These are phyloP conservation scores for Chrysoperla carnea DNA, from an alignment of 1,140 invertebrate species.

Conservation along the genomic window DNA sequence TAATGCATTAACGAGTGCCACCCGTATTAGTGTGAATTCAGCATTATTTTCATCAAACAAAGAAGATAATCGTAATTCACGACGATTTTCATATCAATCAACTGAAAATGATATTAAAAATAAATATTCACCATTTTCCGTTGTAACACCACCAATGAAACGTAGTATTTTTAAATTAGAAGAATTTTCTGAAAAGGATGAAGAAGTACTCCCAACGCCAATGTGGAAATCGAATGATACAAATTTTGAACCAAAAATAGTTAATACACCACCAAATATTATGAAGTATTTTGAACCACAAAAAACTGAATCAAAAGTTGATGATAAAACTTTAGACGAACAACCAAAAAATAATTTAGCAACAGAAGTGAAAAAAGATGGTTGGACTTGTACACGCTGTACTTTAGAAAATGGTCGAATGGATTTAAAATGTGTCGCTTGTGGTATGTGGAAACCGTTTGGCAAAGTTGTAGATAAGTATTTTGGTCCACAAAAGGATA, in stretches of 20 bases:
- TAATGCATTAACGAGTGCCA: constrained; percentile 38
- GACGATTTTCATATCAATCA: constrained; percentile 2
- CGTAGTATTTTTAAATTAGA: neutral
- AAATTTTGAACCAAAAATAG: neutral
- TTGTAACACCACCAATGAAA: neutral
- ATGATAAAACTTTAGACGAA: neutral
- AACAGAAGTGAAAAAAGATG: neutral
- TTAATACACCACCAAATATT: neutral
- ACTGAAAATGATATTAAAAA: constrained; percentile 7
- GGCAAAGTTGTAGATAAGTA: neutral
- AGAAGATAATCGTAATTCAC: constrained; percentile 1
- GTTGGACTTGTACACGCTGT: constrained; percentile 24
- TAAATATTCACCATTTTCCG: neutral
- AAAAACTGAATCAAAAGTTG: neutral
- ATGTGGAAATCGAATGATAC: neutral
- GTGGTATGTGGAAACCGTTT: constrained; percentile 14
- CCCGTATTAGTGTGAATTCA: constrained; percentile 31
- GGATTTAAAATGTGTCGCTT: constrained; percentile 25
- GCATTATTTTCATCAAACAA: constrained; percentile 21
- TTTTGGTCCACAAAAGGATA: neutral
- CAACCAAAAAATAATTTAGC: neutral
- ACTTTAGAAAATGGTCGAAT: constrained; percentile 23
- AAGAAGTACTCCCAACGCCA: no score
- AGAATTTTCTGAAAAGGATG: neutral
- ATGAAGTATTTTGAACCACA: neutral